phyloP scores from a whole-genome alignment of 2,888 invertebrate genomes.

The Epicampocera succincta region DNA sequence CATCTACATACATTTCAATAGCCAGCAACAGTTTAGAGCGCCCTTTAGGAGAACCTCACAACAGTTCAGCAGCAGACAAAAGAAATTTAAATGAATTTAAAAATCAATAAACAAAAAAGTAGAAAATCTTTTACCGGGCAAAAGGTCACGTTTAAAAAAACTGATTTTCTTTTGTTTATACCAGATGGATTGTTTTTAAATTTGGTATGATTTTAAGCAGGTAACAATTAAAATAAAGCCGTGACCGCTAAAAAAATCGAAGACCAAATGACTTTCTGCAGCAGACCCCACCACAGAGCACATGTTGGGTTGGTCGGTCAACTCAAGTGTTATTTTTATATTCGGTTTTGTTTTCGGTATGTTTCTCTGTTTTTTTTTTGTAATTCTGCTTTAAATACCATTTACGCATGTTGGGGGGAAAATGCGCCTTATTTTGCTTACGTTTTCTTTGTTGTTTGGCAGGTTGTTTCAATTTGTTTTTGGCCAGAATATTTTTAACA shows the following conservation, averaged over 20 bases:
- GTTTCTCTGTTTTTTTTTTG: too few species aligned
- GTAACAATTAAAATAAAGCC: slow-evolving; percentile 28
- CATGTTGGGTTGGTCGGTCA: slow-evolving; percentile 49
- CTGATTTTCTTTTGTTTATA: slow-evolving; percentile 16
- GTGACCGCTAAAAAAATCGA: slow-evolving; percentile 35
- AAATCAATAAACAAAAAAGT: slow-evolving; percentile 58
- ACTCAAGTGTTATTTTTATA: background rate
- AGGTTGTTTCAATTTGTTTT: slow-evolving; percentile 8
- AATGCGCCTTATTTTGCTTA: slow-evolving; percentile 53
- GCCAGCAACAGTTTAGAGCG: slow-evolving; percentile 28
- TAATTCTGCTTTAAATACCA: slow-evolving; percentile 23
- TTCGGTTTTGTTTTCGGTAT: background rate
- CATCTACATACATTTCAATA: background rate
- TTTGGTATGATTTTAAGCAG: slow-evolving; percentile 14
- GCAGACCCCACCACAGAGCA: slow-evolving; percentile 43
- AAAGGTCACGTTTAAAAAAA: slow-evolving; percentile 62
- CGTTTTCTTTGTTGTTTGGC: slow-evolving; percentile 24
- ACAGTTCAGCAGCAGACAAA: background rate
- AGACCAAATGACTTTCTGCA: slow-evolving; percentile 34
- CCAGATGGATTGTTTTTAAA: slow-evolving; percentile 45
- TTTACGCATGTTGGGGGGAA: slow-evolving; percentile 63
- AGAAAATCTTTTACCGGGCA: slow-evolving; percentile 24
- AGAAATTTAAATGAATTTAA: slow-evolving; percentile 22
- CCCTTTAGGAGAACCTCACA: background rate
- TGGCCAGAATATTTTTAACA: background rate